These are phyloP conservation scores for Eupithecia insigniata DNA, from an alignment of 2,888 invertebrate species.

Conservation along the genomic window DNA sequence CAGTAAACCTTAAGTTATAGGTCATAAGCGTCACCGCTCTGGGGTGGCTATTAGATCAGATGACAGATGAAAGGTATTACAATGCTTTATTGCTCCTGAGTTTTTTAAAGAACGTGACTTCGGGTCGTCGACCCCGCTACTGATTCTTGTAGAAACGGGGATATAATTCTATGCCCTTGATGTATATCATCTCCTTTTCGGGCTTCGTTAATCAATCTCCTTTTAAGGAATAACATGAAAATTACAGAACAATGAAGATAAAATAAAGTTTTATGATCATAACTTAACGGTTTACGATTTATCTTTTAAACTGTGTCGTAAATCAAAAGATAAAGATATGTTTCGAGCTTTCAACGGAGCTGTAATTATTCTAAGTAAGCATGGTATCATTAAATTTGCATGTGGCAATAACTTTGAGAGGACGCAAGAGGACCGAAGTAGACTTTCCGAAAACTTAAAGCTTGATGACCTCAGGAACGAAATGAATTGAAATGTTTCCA, in stretches of 20 bases:
- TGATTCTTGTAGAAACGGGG: conserved; percentile 64
- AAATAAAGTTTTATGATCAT: conserved; percentile 43
- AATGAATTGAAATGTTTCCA: conserved; percentile 51
- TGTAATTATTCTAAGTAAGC: conserved; percentile 67
- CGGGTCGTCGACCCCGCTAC: conserved; percentile 71
- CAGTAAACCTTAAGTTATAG: conserved; percentile 76
- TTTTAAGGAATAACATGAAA: conserved; percentile 50
- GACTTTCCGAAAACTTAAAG: conserved; percentile 55
- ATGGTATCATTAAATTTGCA: conserved; percentile 71
- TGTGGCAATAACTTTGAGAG: conserved; percentile 65
- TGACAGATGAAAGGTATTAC: conserved; percentile 75
- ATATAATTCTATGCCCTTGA: conserved; percentile 64
- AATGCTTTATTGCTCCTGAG: conserved; percentile 71
- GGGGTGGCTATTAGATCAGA: conserved; percentile 72
- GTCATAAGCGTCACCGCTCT: conserved; percentile 61
- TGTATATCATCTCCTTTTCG: conserved; percentile 64
- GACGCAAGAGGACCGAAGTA: conserved; percentile 52
- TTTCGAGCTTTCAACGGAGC: conserved; percentile 49
- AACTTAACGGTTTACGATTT: conserved; percentile 42
- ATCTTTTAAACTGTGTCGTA: conserved; percentile 42
- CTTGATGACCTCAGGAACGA: conserved; percentile 51
- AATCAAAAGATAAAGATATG: conserved; percentile 49
- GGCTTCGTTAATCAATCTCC: conserved; percentile 55
- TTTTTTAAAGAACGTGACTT: conserved; percentile 73
- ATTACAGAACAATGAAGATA: conserved; percentile 45